These are phyloP conservation scores for Lampropteryx suffumata DNA, from an alignment of 2,888 invertebrate species.

Conservation along the genomic window DNA sequence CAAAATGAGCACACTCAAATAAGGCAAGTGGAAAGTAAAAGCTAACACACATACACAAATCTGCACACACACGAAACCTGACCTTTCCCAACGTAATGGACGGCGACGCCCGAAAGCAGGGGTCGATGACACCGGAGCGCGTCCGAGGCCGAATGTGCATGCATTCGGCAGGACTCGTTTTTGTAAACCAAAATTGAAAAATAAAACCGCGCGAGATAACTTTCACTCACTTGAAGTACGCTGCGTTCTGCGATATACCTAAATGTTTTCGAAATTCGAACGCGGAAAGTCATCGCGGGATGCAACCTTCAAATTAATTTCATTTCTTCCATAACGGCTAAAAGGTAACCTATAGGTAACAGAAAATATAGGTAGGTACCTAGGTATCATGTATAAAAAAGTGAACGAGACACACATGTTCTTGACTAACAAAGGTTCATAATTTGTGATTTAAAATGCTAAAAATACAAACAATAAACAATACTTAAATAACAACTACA, in stretches of 20 bases:
- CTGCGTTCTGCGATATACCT: slow-evolving; percentile 19
- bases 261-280: slow-evolving; percentile 9
- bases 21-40: slow-evolving; percentile 69
- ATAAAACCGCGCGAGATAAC: slow-evolving; percentile 27
- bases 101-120: slow-evolving; percentile 70
- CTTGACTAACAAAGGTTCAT: no score
- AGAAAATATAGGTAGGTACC: no score
- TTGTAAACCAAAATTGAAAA: slow-evolving; percentile 49
- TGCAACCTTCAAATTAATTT: no score
- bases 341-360: no score
- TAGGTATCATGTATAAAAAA: no score
- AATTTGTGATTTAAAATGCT: no score
- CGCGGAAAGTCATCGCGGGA: neutral
- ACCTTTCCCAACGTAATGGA: slow-evolving; percentile 76
- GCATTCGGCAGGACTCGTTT: slow-evolving; percentile 68
- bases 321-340: neutral
- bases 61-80: slow-evolving; percentile 58
- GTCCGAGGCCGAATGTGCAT: slow-evolving; percentile 65
- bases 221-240: slow-evolving; percentile 29
- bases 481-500: no score
- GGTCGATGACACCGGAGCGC: slow-evolving; percentile 64
- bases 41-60: slow-evolving; percentile 52
- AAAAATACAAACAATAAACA: no score
- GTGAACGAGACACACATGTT: no score
- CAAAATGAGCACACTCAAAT: slow-evolving; percentile 37